A percentile compares a stretch with the other conserved stretches of the same genome.
These are phyloP conservation scores for Serinus canaria DNA, from an alignment of 2,113 vertebrate genomes.

Conservation along the genomic window DNA sequence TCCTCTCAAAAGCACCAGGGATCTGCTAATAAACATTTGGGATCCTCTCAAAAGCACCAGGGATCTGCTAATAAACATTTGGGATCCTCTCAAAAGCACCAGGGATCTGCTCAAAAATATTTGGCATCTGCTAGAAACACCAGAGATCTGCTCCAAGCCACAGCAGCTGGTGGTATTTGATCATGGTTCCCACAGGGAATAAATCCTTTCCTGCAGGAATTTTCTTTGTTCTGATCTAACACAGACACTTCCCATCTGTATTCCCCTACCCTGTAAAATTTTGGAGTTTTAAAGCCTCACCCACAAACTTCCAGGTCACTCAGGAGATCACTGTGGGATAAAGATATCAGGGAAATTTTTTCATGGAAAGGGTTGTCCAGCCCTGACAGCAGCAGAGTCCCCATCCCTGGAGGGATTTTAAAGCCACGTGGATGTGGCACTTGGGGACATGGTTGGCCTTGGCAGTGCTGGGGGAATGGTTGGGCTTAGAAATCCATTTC, in stretches of 20 bases:
- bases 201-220: not conserved
- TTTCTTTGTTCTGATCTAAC: not conserved
- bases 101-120: not conserved
- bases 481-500: not conserved
- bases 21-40: no score
- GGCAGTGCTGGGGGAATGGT: not conserved
- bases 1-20: no score
- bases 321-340: not conserved
- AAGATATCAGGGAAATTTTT: no score
- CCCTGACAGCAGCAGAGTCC: not conserved
- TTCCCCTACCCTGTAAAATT: not conserved
- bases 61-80: not conserved
- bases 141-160: not conserved
- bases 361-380: not conserved
- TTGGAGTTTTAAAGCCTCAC: not conserved
- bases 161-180: not conserved
- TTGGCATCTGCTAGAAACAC: not conserved
- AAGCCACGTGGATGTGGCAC: not conserved
- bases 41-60: no score
- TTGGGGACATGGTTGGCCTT: not conserved
- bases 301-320: not conserved
- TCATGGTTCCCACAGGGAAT: not conserved
- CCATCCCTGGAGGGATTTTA: not conserved
- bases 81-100: not conserved
- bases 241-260: rapidly evolving